Evolutionary conservation across 2,797 vertebrate genomes (phyloP), one percentile per base, ranked within the genome.

Genomic region (Percopsis omiscomaycus): DNA sequence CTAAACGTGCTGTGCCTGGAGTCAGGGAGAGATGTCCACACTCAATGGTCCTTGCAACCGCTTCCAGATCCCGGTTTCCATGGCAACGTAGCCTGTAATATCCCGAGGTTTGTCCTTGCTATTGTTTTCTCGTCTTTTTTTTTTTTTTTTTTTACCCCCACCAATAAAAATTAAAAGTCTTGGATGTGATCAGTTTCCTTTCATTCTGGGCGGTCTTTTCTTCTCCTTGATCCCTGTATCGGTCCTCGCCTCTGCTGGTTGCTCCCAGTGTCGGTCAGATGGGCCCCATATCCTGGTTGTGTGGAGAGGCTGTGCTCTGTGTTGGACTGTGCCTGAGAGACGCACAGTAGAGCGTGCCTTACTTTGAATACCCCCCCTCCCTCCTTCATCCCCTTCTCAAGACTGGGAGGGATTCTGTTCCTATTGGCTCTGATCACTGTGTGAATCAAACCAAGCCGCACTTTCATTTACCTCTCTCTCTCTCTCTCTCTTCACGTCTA

Each of bases 41-140:
- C 86, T 83, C 78, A 82, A 72, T 84, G 86, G 87, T 92, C 90
- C 89, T 84, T 70, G 85, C 70, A 82, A 84, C 84, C 76, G 66
- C 78, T 82, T 89, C 89, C 89, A 85, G 77, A 79, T 80, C 80
- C 59, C 52, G 75, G 88, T 88, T 89, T 89, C 91, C 91, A 92
- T 92, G 86, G 86, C 83, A 89, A 91, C 88, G 79, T 82, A 81
- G 81, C 86, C 77, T 79, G 78, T 81, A 83, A 81, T 85, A 86
- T 88, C 88, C 85, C 78, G 59, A 72, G 77, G 76, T 67, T 83
- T 72, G 74, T 83, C 70, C 56, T 79, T 28, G 59, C 42, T 65
- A 59, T 74, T 73, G 44, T 64, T 59, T 64, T 44, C 63, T 65
- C 75, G 75, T 48, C 51, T 80, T 74, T 74, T 79, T 84, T 80